Evolutionary conservation across 2,888 invertebrate genomes (phyloP).

Genomic region (Tyria jacobaeae): DNA sequence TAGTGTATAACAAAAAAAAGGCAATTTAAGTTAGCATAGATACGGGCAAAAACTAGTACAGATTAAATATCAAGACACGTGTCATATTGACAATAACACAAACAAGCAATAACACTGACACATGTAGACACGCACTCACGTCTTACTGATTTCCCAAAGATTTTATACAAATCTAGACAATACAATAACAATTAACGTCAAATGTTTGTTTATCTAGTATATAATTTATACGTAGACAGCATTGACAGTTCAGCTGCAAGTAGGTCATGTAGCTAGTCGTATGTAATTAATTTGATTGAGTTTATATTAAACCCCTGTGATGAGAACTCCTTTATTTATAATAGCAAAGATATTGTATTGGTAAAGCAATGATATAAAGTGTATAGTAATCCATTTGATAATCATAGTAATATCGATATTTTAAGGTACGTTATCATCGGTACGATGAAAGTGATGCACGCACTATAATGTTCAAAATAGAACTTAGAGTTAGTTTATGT

Average conservation of each 20-base stretch:
- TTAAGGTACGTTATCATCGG: too few relatives aligned
- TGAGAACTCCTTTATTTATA: too few relatives aligned
- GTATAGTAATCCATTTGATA: too few relatives aligned
- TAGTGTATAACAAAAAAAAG: too few relatives aligned
- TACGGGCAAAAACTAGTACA: too few relatives aligned
- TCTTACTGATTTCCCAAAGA: background rate
- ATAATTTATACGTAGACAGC: background rate
- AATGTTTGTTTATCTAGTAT: background rate
- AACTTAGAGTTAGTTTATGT: too few relatives aligned
- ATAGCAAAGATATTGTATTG: too few relatives aligned
- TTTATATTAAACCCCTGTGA: background rate
- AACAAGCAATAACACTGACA: background rate
- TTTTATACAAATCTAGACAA: slow-evolving; percentile 2
- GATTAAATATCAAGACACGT: background rate
- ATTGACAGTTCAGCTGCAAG: background rate
- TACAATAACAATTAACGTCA: background rate
- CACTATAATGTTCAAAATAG: too few relatives aligned
- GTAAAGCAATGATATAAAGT: too few relatives aligned
- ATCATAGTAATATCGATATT: too few relatives aligned
- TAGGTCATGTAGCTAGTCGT: background rate
- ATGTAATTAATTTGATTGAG: background rate
- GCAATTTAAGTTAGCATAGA: too few relatives aligned
- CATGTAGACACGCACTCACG: background rate
- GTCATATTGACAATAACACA: background rate
- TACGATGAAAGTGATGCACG: too few relatives aligned